Conservation (phyloP, 1,140 invertebrate species). For the Lordiphosa mommai region DNA sequence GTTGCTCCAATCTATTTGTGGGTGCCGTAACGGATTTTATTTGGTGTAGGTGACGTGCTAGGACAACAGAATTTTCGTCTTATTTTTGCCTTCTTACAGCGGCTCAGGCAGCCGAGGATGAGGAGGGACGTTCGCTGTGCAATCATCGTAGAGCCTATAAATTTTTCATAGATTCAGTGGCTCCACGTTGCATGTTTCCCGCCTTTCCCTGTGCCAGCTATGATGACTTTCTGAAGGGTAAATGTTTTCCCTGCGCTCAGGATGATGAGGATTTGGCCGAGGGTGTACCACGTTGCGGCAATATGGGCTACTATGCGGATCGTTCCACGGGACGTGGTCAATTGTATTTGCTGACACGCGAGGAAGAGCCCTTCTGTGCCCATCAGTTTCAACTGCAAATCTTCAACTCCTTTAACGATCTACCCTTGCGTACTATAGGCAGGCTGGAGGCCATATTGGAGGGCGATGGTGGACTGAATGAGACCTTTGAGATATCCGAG, state of each 20-base stretch:
- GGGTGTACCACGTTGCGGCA: constrained; percentile 86
- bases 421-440: constrained; percentile 85
- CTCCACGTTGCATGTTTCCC: constrained; percentile 92
- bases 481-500: constrained; percentile 93
- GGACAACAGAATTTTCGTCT: background rate
- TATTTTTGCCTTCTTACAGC: constrained; percentile 23
- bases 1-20: constrained; percentile 91
- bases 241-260: constrained; percentile 82
- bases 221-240: constrained; percentile 86
- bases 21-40: constrained; percentile 95
- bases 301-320: constrained; percentile 97
- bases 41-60: constrained; percentile 85
- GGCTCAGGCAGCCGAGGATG: constrained; percentile 85
- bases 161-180: constrained; percentile 96
- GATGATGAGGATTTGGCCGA: constrained; percentile 73
- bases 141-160: constrained; percentile 96
- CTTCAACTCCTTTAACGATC: constrained; percentile 85
- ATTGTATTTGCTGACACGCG: constrained; percentile 91
- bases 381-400: constrained; percentile 93
- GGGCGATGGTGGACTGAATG: constrained; percentile 89
- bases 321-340: constrained; percentile 88
- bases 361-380: constrained; percentile 95
- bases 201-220: constrained; percentile 93
- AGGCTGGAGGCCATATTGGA: constrained; percentile 91
- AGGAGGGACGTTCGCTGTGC: constrained; percentile 93